These are phyloP conservation scores for Recurvirostra avosetta DNA, from an alignment of 2,113 vertebrate species.

Conservation along the genomic window DNA sequence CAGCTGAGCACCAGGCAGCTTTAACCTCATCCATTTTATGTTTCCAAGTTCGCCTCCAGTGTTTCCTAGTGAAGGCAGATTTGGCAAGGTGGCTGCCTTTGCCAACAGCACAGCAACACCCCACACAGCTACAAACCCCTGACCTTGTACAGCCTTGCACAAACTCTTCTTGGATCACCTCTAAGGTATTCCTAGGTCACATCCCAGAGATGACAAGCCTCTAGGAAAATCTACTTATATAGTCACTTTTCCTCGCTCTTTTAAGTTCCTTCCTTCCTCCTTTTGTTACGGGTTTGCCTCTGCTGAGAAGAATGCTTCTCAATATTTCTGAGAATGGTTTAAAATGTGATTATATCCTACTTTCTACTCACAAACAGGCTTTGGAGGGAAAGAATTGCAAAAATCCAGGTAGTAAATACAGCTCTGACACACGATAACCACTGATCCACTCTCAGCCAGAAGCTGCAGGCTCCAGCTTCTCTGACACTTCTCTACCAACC, in stretches of 20 bases:
- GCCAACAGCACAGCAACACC: not conserved
- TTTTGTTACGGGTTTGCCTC: not conserved
- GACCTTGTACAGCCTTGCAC: not conserved
- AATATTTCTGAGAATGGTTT: not conserved
- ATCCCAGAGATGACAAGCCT: not conserved
- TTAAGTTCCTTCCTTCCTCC: constrained; percentile 35
- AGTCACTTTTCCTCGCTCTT: not conserved
- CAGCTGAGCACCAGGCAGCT: not conserved
- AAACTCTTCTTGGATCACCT: not conserved
- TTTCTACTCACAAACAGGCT: not conserved
- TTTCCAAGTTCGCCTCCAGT: not conserved
- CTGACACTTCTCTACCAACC: not conserved
- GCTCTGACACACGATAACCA: not conserved
- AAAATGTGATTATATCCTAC: not conserved
- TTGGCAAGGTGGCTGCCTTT: not conserved
- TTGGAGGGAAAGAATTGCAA: not conserved
- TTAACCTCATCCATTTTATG: not conserved
- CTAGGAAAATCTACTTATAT: not conserved
- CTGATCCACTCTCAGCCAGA: not conserved
- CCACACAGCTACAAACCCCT: not conserved
- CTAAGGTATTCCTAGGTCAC: constrained; percentile 2
- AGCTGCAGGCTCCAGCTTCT: not conserved
- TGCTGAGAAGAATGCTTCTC: not conserved
- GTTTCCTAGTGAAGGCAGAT: not conserved
- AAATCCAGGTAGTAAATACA: not conserved